Percentiles rank a stretch among this genome's conserved stretches.
phyloP scores from a whole-genome alignment of 2,797 vertebrate species.

The Xenentodon cancila region DNA sequence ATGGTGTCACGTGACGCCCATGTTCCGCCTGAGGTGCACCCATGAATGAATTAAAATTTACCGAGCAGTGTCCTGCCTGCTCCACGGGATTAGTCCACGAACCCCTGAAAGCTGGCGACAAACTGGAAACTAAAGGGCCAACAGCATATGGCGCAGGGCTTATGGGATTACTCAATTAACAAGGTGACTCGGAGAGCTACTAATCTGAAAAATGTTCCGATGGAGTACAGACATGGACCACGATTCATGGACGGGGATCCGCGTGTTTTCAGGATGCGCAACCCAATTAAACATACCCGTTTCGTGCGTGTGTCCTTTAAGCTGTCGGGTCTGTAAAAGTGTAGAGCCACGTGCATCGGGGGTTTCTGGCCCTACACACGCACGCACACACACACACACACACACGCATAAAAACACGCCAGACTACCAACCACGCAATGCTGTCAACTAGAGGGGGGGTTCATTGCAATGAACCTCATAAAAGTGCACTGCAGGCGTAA shows the following conservation, averaged over 20 bases:
- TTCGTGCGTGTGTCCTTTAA: conserved; percentile 11
- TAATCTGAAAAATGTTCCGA: conserved; percentile 74
- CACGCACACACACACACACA: not conserved
- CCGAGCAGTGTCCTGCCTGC: conserved; percentile 42
- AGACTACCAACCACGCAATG: conserved; percentile 1
- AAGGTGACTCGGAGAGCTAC: conserved; percentile 77
- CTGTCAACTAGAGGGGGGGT: conserved; percentile 24
- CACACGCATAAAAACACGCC: not conserved
- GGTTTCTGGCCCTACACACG: conserved; percentile 5
- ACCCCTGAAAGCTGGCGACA: conserved; percentile 55
- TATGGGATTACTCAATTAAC: conserved; percentile 88
- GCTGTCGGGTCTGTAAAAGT: conserved; percentile 32
- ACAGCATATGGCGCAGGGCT: conserved; percentile 87
- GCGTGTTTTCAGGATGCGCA: conserved; percentile 23
- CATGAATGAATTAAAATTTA: conserved; percentile 38
- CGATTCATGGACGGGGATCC: conserved; percentile 10
- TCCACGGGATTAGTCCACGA: conserved; percentile 30
- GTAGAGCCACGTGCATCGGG: not conserved
- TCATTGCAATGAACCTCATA: conserved; percentile 39
- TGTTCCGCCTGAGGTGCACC: conserved; percentile 2
- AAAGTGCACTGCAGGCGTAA: conserved; percentile 30
- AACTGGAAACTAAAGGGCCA: conserved; percentile 74
- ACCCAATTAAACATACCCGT: conserved; percentile 55
- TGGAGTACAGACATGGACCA: conserved; percentile 40
- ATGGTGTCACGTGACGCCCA: conserved; percentile 22